These are phyloP conservation scores for Nomia melanderi DNA, from an alignment of 1,140 invertebrate species.

Conservation along the genomic window DNA sequence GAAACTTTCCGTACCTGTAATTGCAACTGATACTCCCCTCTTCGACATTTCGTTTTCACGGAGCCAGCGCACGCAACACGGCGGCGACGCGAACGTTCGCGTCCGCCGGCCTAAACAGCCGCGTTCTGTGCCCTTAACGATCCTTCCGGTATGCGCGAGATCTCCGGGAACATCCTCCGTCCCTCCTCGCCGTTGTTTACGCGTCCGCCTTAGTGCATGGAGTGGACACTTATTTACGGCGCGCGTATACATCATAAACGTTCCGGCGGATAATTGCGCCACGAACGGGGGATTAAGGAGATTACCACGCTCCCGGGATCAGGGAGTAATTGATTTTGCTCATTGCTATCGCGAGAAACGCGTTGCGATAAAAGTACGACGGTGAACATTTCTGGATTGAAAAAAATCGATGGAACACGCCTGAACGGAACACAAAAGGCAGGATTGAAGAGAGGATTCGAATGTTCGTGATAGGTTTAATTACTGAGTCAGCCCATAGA, in stretches of 20 bases:
- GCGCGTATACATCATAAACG: background rate
- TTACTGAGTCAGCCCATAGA: too few species aligned
- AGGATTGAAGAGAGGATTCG: too few species aligned
- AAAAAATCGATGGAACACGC: too few species aligned
- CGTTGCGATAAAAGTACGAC: background rate
- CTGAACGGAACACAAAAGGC: too few species aligned
- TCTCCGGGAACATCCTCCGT: background rate
- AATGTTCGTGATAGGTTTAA: too few species aligned
- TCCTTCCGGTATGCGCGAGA: background rate
- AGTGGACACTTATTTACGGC: conserved; percentile 8
- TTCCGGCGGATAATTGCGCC: background rate
- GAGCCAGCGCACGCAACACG: background rate
- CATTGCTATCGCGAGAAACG: background rate
- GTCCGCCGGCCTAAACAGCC: background rate
- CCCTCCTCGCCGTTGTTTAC: conserved; percentile 3
- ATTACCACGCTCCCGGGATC: background rate
- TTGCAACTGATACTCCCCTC: background rate
- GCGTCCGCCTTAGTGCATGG: background rate
- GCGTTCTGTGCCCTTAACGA: background rate
- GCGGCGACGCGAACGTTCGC: background rate
- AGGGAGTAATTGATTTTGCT: background rate
- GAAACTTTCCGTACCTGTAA: background rate
- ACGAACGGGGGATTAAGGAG: background rate
- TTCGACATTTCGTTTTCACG: background rate
- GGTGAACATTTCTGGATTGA: too few species aligned